Percentiles rank a stretch among this genome's conserved stretches.
Conservation (phyloP, 1,140 invertebrate species). For the Microplitis mediator region DNA sequence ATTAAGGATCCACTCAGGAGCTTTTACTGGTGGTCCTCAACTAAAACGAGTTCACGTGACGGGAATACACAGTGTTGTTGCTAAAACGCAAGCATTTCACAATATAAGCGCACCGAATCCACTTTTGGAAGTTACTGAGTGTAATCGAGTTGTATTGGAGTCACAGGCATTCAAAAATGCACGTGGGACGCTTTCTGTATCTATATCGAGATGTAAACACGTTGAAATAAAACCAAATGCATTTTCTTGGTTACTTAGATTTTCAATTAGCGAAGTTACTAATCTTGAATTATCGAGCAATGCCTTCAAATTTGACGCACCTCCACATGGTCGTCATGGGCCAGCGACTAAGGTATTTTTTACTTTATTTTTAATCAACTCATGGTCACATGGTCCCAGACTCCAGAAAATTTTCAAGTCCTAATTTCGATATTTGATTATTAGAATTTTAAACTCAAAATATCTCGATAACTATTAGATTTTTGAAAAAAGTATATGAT, state of each 20-base stretch:
- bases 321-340: slow-evolving; percentile 62
- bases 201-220: slow-evolving; percentile 63
- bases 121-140: slow-evolving; percentile 62
- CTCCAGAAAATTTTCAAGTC: too few relatives aligned
- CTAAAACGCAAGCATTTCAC: slow-evolving; percentile 64
- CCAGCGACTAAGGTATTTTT: slow-evolving; percentile 64
- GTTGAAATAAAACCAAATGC: slow-evolving; percentile 67
- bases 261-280: slow-evolving; percentile 65
- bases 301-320: slow-evolving; percentile 69
- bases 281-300: slow-evolving; percentile 64
- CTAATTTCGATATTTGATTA: too few relatives aligned
- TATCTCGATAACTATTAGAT: too few relatives aligned
- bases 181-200: slow-evolving; percentile 66
- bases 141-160: slow-evolving; percentile 63
- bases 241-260: slow-evolving; percentile 69
- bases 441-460: too few relatives aligned
- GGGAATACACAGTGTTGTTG: slow-evolving; percentile 58
- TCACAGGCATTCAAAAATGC: slow-evolving; percentile 64
- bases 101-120: slow-evolving; percentile 62
- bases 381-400: not conserved
- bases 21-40: slow-evolving; percentile 55
- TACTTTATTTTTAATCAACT: not conserved
- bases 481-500: too few relatives aligned
- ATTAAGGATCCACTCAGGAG: slow-evolving; percentile 63
- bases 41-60: slow-evolving; percentile 61